Evolutionary conservation across 2,888 invertebrate genomes (phyloP).

Genomic region (Linnaemya vulpina): DNA sequence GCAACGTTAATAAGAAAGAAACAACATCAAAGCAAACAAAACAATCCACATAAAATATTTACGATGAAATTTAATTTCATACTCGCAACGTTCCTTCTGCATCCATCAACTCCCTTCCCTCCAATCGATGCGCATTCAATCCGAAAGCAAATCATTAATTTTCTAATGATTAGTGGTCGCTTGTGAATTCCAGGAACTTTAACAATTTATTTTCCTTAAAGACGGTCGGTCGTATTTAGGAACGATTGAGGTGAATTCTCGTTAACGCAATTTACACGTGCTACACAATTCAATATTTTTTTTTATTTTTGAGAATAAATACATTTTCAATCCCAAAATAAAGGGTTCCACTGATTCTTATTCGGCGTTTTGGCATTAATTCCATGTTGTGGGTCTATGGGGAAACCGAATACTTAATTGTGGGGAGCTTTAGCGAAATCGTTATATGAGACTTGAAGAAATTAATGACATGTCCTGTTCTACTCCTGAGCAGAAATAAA

Average conservation of each 20-base stretch:
- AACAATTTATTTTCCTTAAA: conserved; percentile 31
- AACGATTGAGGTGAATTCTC: conserved; percentile 35
- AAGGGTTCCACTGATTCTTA: too few species aligned
- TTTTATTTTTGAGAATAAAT: too few species aligned
- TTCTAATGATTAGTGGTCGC: conserved; percentile 59
- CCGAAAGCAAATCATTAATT: conserved; percentile 55
- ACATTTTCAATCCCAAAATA: too few species aligned
- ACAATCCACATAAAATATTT: conserved; percentile 47
- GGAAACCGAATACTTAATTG: too few species aligned
- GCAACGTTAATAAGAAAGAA: background rate
- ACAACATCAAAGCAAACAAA: conserved; percentile 1
- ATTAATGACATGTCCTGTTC: too few species aligned
- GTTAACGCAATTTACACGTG: conserved; percentile 18
- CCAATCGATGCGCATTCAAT: conserved; percentile 10
- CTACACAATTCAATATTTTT: background rate
- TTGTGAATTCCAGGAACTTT: conserved; percentile 51
- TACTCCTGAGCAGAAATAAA: too few species aligned
- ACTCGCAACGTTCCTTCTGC: background rate
- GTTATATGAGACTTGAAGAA: too few species aligned
- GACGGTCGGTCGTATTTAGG: conserved; percentile 14
- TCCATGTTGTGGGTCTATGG: too few species aligned
- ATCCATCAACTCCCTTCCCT: background rate
- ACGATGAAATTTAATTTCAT: conserved; percentile 49
- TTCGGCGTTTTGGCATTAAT: too few species aligned
- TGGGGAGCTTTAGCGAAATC: too few species aligned